Conservation (phyloP, 2,888 invertebrate genomes). For the Dione juno region DNA sequence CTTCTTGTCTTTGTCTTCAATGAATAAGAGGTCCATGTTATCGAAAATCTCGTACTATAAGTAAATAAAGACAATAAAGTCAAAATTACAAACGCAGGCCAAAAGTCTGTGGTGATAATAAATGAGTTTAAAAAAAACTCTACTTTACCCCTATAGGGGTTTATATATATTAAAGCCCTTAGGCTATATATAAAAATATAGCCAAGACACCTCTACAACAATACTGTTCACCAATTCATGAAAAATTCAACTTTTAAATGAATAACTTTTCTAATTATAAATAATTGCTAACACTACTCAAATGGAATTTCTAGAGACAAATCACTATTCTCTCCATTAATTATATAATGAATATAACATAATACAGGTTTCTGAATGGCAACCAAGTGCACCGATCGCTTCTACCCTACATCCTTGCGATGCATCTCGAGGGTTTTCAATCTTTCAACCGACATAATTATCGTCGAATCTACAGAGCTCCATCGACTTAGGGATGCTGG, state of each 20-base stretch:
- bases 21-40: too few species aligned
- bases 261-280: not conserved
- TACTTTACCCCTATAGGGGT: too few species aligned
- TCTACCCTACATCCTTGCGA: conserved; percentile 53
- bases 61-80: too few species aligned
- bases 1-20: too few species aligned
- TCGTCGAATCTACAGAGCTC: conserved; percentile 66
- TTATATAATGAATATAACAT: conserved; percentile 28
- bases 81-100: too few species aligned
- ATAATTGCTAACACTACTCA: conserved; percentile 3
- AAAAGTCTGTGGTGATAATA: too few species aligned
- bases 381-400: conserved; percentile 49
- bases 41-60: too few species aligned
- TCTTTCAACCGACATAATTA: conserved; percentile 77
- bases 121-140: too few species aligned
- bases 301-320: not conserved
- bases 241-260: not conserved
- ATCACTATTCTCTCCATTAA: conserved; percentile 8
- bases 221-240: not conserved
- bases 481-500: conserved; percentile 48
- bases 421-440: conserved; percentile 70
- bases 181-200: too few species aligned
- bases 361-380: conserved; percentile 41
- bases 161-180: too few species aligned
- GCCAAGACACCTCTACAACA: too few species aligned